Evolutionary conservation across 2,888 invertebrate genomes (phyloP).

Genomic region (Drosophila emarginata): DNA sequence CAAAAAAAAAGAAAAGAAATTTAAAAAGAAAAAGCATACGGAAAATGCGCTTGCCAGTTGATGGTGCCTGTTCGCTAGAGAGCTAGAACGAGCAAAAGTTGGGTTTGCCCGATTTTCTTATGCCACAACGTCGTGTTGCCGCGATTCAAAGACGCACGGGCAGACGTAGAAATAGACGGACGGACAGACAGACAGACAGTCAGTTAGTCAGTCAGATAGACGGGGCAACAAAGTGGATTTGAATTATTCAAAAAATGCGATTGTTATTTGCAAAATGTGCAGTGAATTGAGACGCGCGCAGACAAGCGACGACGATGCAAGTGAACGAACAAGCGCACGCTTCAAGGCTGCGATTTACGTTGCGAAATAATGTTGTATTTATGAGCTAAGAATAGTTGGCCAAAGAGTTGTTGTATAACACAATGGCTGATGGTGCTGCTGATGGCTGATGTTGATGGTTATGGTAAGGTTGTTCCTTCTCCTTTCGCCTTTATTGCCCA

Average conservation of each 20-base stretch:
- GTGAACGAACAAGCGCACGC: slow-evolving; percentile 10
- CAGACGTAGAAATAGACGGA: neutral
- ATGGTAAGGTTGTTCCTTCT: too few relatives aligned
- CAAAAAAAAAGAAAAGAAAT: slow-evolving; percentile 26
- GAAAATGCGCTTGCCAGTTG: slow-evolving; percentile 67
- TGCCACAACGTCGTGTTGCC: slow-evolving; percentile 57
- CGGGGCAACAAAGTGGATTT: slow-evolving; percentile 75
- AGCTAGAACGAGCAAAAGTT: slow-evolving; percentile 13
- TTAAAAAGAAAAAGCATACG: slow-evolving; percentile 45
- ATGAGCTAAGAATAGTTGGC: slow-evolving; percentile 65
- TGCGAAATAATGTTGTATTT: slow-evolving; percentile 71
- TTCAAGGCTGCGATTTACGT: slow-evolving; percentile 52
- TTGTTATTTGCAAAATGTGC: slow-evolving; percentile 78
- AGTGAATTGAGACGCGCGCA: slow-evolving; percentile 75
- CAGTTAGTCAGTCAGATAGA: slow-evolving; percentile 26
- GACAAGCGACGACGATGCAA: slow-evolving; percentile 50
- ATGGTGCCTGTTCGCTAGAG: slow-evolving; percentile 1
- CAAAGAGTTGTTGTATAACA: slow-evolving; percentile 43
- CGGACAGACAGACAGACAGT: neutral
- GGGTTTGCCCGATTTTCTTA: slow-evolving; percentile 52
- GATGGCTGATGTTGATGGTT: too few relatives aligned
- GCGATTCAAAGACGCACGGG: slow-evolving; percentile 31
- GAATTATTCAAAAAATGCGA: slow-evolving; percentile 78
- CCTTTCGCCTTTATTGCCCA: too few relatives aligned
- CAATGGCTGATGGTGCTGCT: slow-evolving; percentile 18